Percentiles rank a stretch among this genome's conserved stretches.
Evolutionary conservation across 2,113 vertebrate species (phyloP).

Genomic region (Neofelis nebulosa): DNA sequence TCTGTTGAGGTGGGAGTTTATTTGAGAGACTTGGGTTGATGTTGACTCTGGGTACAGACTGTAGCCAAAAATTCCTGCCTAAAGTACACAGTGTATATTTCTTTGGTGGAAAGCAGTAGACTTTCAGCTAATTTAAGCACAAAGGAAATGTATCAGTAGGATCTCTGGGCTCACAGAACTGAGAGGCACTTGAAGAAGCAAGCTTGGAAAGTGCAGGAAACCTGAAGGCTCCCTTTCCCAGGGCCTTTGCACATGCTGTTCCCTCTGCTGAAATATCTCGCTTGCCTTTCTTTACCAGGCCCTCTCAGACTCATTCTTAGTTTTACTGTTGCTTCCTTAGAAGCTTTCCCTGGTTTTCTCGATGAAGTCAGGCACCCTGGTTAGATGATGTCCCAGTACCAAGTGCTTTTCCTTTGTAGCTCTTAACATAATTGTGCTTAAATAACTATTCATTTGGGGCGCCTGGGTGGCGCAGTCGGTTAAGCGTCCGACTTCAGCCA

Average conservation of each 20-base stretch:
- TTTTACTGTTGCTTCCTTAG: neutral
- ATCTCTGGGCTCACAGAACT: neutral
- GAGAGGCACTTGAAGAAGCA: neutral
- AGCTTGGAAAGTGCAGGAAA: neutral
- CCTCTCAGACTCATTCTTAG: neutral
- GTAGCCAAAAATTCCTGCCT: neutral
- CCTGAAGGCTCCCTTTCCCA: neutral
- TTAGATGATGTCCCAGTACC: neutral
- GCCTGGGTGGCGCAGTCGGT: too few species aligned
- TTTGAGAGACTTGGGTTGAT: neutral
- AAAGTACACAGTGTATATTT: neutral
- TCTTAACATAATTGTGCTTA: neutral
- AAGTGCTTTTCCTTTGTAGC: neutral
- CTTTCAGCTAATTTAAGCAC: neutral
- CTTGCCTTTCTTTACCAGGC: neutral
- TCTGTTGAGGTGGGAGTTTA: neutral
- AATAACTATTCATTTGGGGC: neutral
- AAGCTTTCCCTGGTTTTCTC: neutral
- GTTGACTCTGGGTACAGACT: neutral
- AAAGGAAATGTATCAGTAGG: neutral
- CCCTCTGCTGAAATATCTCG: neutral
- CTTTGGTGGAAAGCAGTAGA: neutral
- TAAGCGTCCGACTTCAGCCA: too few species aligned
- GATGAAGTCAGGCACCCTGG: neutral
- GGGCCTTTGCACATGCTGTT: neutral